Base-by-base conservation (phyloP, 2,888 invertebrate species). In the Marronus borbonicus region DNA sequence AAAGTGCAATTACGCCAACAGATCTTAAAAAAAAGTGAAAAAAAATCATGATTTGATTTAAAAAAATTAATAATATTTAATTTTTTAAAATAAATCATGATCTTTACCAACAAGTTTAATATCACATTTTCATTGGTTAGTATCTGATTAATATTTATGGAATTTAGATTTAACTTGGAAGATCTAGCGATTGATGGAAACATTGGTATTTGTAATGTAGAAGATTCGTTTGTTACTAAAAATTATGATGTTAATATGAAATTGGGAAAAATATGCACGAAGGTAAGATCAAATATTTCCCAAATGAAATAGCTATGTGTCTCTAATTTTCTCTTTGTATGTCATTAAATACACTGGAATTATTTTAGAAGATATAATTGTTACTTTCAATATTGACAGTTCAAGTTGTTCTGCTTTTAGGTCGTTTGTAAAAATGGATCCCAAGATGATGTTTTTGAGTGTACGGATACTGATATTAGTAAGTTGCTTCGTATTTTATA, bases 241-340 rank as follows among this genome's bases (percentile, higher is more conserved):
- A 72, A 72, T 20, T 72, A n/a, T 58, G 72, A 72, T 58, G 1
- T 72, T 24, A 58, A 58, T 36, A 20, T 72, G 17, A 39, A 72
- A 58, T 2, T 52, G 31, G 58, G 12, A 4, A 58, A 39, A 39
- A 10, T 60, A 17, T n/a, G 2, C 7, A 72, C 17, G 4, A 36
- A 58, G 72, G 72, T 72, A 72, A 72, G 28, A 52, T 3, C 4
- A 36, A 36, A 36, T 36, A 36, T 36, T 36, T 36, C 5, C 5
- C 5, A 36, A 36, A 5, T 5, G 0, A 36, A 36, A 36, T 0
- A 36, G 31, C 31, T 36, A 17, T 17, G 31, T 36, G 5, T 36
- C 24, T 1, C 24, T 24, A 24, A 24, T 24, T 39, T 39, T 39
- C 39, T 39, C 5, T 39, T 39, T 39, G 7, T 39, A 39, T 8